Conservation (phyloP, 2,888 invertebrate species). For the Drosophila siamana region DNA sequence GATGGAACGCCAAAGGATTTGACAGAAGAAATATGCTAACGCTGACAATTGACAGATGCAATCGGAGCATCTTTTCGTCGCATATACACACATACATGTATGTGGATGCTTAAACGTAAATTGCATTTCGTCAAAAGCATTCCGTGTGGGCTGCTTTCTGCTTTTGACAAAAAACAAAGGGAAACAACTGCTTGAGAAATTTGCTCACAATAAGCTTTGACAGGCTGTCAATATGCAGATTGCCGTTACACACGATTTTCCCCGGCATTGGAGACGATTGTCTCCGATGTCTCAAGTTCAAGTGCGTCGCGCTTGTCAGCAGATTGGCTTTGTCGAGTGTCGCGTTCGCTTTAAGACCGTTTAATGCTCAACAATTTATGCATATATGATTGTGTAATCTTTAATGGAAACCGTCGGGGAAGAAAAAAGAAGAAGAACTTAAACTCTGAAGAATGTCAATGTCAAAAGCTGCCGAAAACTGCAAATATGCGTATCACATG, state of each 20-base stretch:
- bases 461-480: constrained; percentile 34
- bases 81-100: no score
- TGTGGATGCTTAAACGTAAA: constrained; percentile 57
- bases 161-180: constrained; percentile 68
- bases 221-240: constrained; percentile 81
- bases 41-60: constrained; percentile 81
- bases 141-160: constrained; percentile 71
- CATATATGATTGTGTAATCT: constrained; percentile 38
- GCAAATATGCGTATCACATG: constrained; percentile 9
- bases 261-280: constrained; percentile 24
- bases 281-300: constrained; percentile 67
- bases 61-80: constrained; percentile 53
- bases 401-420: constrained; percentile 25
- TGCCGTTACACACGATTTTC: constrained; percentile 73
- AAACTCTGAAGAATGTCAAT: constrained; percentile 60
- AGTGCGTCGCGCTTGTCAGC: constrained; percentile 54
- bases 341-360: constrained; percentile 64
- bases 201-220: constrained; percentile 69
- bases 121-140: constrained; percentile 79
- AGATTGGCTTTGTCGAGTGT: constrained; percentile 62
- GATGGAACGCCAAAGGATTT: constrained; percentile 27
- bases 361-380: constrained; percentile 58
- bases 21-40: constrained; percentile 67
- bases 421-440: neutral
- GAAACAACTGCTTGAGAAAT: constrained; percentile 54